Conservation (phyloP, 2,888 invertebrate species). For the Drosophila acutilabella region DNA sequence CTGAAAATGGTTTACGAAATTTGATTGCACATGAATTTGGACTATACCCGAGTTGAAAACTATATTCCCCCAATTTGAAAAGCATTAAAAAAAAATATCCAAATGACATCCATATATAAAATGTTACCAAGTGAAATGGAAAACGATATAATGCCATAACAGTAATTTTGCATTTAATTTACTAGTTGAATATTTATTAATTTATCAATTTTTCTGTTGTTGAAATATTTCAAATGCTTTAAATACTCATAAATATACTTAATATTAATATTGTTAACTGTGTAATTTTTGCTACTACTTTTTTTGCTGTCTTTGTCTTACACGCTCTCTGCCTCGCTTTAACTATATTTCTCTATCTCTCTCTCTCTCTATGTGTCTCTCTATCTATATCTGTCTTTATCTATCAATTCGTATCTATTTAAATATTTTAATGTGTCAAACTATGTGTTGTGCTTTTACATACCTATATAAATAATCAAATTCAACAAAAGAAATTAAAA, state of each 20-base stretch:
- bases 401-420: constrained; percentile 53
- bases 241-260: constrained; percentile 31
- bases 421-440: constrained; percentile 77
- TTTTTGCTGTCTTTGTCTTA: constrained; percentile 52
- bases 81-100: constrained; percentile 13
- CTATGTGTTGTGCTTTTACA: constrained; percentile 81
- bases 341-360: constrained; percentile 31
- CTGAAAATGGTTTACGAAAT: constrained; percentile 26
- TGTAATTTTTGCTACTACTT: constrained; percentile 55
- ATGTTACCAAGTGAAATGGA: constrained; percentile 4
- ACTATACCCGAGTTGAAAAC: constrained; percentile 50
- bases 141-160: constrained; percentile 1
- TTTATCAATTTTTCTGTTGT: constrained; percentile 22
- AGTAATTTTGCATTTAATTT: constrained; percentile 42
- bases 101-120: background rate
- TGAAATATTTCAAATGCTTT: constrained; percentile 1
- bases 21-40: constrained; percentile 55
- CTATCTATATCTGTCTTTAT: constrained; percentile 22
- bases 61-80: constrained; percentile 31
- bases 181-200: constrained; percentile 47
- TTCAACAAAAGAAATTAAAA: constrained; percentile 39
- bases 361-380: constrained; percentile 33
- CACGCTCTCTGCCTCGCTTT: constrained; percentile 48
- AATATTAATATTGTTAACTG: constrained; percentile 30
- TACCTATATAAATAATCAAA: constrained; percentile 55